Evolutionary conservation across 2,113 vertebrate genomes (phyloP).

Genomic region (Melanotaenia duboulayi): DNA sequence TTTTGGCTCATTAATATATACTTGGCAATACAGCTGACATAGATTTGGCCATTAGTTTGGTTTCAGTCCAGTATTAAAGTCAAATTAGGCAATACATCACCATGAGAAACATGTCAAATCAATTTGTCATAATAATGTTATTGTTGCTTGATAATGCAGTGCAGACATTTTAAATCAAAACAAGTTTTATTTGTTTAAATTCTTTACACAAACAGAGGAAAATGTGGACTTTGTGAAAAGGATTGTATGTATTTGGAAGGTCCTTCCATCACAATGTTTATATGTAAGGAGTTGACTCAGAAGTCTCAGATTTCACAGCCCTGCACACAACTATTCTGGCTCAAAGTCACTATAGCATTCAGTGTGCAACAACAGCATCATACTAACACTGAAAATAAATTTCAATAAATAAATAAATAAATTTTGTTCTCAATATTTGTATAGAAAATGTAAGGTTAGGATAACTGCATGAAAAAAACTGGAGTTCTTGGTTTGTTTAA

Average conservation of each 20-base stretch:
- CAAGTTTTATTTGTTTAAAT: slow-evolving; percentile 19
- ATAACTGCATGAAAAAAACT: not conserved
- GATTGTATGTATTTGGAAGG: slow-evolving; percentile 11
- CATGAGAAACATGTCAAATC: not conserved
- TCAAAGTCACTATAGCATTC: not conserved
- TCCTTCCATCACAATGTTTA: slow-evolving; percentile 2
- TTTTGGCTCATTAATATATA: not conserved
- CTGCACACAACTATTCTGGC: not conserved
- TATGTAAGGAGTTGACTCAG: slow-evolving; percentile 16
- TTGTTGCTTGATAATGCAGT: slow-evolving; percentile 27
- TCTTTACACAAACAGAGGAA: slow-evolving; percentile 29
- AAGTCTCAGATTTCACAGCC: too few relatives aligned
- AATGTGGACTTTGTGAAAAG: slow-evolving; percentile 22
- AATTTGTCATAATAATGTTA: slow-evolving; percentile 15
- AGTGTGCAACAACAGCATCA: not conserved
- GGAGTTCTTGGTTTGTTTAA: not conserved
- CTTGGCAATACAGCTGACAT: slow-evolving; percentile 4
- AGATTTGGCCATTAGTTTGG: not conserved
- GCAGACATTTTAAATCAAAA: slow-evolving; percentile 32
- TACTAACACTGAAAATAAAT: not conserved
- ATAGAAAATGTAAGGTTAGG: too few relatives aligned
- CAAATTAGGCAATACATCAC: not conserved
- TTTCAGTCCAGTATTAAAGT: slow-evolving; percentile 9
- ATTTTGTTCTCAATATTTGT: too few relatives aligned
- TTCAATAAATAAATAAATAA: too few relatives aligned